Conservation (phyloP, 2,113 vertebrate species). For the Alosa alosa region DNA sequence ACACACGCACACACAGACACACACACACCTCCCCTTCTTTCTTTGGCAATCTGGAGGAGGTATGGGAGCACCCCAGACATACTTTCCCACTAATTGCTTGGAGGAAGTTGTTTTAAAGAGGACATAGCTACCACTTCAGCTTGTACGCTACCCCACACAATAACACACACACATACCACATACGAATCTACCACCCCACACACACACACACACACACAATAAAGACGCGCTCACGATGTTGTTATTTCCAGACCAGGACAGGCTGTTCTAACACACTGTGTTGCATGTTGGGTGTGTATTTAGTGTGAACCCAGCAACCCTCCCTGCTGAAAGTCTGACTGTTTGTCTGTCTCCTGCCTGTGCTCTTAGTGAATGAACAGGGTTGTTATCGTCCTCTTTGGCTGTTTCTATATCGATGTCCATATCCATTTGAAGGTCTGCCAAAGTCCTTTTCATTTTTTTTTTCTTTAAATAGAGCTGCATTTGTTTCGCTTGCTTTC, state of each 20-base stretch:
- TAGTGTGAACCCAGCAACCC: not conserved
- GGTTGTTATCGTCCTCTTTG: not conserved
- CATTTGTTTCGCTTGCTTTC: not conserved
- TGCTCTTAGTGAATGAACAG: not conserved
- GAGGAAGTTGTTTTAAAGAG: conserved; percentile 14
- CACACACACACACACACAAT: not conserved
- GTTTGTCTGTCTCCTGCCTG: not conserved
- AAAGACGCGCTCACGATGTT: too few relatives aligned
- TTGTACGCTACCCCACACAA: not conserved
- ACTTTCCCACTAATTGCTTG: not conserved
- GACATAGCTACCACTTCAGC: not conserved
- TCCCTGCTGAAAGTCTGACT: not conserved
- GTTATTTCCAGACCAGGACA: not conserved
- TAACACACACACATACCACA: not conserved
- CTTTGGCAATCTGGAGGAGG: not conserved
- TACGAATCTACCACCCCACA: not conserved
- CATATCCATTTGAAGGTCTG: not conserved
- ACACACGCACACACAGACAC: not conserved
- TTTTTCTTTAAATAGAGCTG: not conserved
- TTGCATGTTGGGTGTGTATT: not conserved
- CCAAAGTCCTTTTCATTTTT: not conserved
- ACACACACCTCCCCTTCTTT: not conserved
- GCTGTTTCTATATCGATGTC: not conserved
- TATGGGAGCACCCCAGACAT: not conserved
- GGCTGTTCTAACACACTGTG: not conserved